Conservation (phyloP, 2,888 invertebrate species). For the Cinara cedri region DNA sequence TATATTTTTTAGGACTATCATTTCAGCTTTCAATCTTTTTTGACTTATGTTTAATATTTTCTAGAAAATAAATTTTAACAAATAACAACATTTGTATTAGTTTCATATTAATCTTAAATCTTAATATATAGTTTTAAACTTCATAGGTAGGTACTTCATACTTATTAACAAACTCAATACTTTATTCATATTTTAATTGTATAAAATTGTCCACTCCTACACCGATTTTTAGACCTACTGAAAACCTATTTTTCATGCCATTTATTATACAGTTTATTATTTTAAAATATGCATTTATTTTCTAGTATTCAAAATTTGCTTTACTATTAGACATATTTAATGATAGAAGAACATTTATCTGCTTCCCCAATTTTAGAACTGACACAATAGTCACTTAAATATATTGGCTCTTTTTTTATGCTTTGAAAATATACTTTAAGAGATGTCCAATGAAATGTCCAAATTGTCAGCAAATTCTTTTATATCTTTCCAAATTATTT, state of each 20-base stretch:
- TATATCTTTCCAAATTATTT: conserved; percentile 20
- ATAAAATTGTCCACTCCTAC: background rate
- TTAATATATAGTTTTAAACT: background rate
- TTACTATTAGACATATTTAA: too few relatives aligned
- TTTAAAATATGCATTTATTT: conserved; percentile 15
- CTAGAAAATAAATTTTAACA: background rate
- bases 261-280: conserved; percentile 13
- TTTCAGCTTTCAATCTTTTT: background rate
- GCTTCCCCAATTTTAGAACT: too few relatives aligned
- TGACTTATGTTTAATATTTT: conserved; percentile 1
- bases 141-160: conserved; percentile 7
- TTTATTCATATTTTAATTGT: conserved; percentile 4
- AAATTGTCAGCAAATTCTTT: conserved; percentile 23
- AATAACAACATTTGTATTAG: background rate
- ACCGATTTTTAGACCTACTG: too few relatives aligned
- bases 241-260: conserved; percentile 7
- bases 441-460: conserved; percentile 4
- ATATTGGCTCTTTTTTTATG: conserved; percentile 31
- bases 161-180: conserved; percentile 14
- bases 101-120: background rate
- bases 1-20: background rate
- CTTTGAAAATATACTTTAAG: conserved; percentile 11
- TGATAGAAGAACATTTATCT: conserved; percentile 18
- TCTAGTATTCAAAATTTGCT: too few relatives aligned
- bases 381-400: too few relatives aligned